Evolutionary conservation across 2,888 invertebrate genomes (phyloP).

Genomic region (Caenorhabditis sinica): DNA sequence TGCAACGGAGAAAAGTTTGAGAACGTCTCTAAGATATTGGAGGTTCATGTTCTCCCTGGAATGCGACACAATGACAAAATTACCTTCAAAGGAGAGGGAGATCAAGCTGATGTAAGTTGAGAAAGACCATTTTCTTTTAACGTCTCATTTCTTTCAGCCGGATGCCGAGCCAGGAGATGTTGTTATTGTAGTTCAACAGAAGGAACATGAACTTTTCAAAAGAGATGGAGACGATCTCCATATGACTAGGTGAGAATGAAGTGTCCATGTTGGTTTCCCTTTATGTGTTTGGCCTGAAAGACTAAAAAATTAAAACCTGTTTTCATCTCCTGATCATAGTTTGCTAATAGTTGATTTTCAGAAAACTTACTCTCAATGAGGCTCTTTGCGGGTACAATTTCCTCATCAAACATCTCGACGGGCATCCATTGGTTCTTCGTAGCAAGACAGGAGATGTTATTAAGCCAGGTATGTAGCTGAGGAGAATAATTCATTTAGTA

Average conservation of each 20-base stretch:
- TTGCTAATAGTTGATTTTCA: slow-evolving; percentile 25
- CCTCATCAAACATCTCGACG: slow-evolving; percentile 93
- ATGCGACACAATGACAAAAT: slow-evolving; percentile 93
- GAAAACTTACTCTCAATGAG: slow-evolving; percentile 89
- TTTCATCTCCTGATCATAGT: neutral
- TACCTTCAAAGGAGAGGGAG: slow-evolving; percentile 92
- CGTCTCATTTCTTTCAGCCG: slow-evolving; percentile 86
- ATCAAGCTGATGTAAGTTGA: slow-evolving; percentile 87
- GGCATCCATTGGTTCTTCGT: slow-evolving; percentile 90
- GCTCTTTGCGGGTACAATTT: slow-evolving; percentile 93
- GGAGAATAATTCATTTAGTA: neutral
- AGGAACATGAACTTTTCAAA: slow-evolving; percentile 90
- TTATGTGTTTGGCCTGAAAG: neutral
- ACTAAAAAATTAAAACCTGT: neutral
- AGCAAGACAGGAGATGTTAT: slow-evolving; percentile 91
- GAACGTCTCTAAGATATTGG: slow-evolving; percentile 90
- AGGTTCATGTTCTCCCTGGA: slow-evolving; percentile 91
- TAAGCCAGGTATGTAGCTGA: slow-evolving; percentile 88
- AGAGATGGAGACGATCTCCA: slow-evolving; percentile 88
- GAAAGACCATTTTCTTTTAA: neutral
- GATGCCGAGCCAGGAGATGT: slow-evolving; percentile 93
- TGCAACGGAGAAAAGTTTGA: slow-evolving; percentile 92
- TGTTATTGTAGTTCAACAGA: slow-evolving; percentile 91
- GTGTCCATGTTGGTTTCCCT: neutral
- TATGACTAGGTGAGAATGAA: slow-evolving; percentile 84